These are phyloP conservation scores for Euzophera pinguis DNA, from an alignment of 2,888 invertebrate species.

Conservation along the genomic window DNA sequence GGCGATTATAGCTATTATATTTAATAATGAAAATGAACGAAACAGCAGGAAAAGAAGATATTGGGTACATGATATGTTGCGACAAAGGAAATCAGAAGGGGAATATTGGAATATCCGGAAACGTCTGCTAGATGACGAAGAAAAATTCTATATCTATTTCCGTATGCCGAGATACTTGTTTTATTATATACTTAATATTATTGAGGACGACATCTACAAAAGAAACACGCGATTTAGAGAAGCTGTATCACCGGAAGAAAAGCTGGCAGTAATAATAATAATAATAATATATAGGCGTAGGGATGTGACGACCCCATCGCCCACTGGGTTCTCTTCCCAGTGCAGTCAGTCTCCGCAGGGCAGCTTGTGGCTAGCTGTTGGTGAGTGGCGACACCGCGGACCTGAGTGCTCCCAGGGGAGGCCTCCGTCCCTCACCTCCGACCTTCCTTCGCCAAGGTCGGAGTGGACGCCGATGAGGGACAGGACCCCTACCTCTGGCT, in stretches of 20 bases:
- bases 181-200: conserved; percentile 10
- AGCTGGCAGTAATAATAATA: conserved; percentile 15
- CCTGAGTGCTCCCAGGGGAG: too few species aligned
- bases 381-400: too few species aligned
- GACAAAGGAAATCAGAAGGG: conserved; percentile 10
- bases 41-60: conserved; percentile 12
- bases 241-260: conserved; percentile 12
- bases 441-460: too few species aligned
- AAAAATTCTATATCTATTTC: conserved; percentile 15
- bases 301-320: too few species aligned
- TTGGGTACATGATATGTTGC: conserved; percentile 14
- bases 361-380: too few species aligned
- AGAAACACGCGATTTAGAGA: conserved; percentile 13
- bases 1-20: conserved; percentile 14
- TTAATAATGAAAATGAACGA: conserved; percentile 15
- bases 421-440: too few species aligned
- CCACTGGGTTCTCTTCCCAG: too few species aligned
- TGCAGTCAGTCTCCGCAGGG: too few species aligned
- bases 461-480: too few species aligned
- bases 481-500: too few species aligned
- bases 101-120: conserved; percentile 16
- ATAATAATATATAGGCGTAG: too few species aligned
- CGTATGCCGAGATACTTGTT: conserved; percentile 12
- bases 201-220: conserved; percentile 11
- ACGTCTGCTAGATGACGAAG: conserved; percentile 15